A percentile compares a stretch with the other conserved stretches of the same genome.
Evolutionary conservation across 2,113 vertebrate genomes (phyloP).

Genomic region (Spizaetus ornatus): DNA sequence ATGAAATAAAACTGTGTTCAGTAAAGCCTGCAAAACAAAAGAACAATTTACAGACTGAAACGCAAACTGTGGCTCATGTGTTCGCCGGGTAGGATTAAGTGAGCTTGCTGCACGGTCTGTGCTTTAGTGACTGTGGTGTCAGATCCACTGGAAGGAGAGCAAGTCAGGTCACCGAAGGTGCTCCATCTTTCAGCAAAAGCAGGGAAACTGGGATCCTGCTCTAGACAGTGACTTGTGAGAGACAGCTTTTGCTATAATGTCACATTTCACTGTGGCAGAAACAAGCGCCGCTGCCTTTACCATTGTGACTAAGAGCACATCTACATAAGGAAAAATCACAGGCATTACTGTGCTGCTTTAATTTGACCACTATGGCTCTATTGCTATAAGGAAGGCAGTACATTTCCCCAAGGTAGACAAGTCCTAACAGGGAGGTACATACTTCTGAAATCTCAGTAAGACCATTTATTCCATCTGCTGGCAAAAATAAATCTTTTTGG

Average conservation of each 20-base stretch:
- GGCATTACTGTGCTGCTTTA: background rate
- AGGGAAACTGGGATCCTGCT: background rate
- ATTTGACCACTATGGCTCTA: background rate
- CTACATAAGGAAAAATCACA: background rate
- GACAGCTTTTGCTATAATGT: background rate
- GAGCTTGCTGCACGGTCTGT: background rate
- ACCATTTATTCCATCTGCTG: background rate
- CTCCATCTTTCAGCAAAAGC: background rate
- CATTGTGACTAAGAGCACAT: background rate
- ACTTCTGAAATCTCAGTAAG: background rate
- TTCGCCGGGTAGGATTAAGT: background rate
- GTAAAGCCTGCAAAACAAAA: slow-evolving; percentile 77
- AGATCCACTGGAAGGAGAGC: background rate
- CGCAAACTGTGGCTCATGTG: slow-evolving; percentile 47
- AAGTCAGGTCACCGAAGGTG: background rate
- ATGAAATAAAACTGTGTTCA: slow-evolving; percentile 73
- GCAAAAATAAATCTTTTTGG: background rate
- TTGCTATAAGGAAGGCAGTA: background rate
- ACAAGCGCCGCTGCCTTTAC: background rate
- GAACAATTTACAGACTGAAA: slow-evolving; percentile 70
- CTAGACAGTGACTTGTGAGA: background rate
- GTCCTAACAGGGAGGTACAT: background rate
- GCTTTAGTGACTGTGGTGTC: background rate
- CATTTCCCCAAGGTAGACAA: background rate
- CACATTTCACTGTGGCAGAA: background rate